Evolutionary conservation across 2,113 vertebrate genomes (phyloP).

Genomic region (Pycnonotus jocosus): DNA sequence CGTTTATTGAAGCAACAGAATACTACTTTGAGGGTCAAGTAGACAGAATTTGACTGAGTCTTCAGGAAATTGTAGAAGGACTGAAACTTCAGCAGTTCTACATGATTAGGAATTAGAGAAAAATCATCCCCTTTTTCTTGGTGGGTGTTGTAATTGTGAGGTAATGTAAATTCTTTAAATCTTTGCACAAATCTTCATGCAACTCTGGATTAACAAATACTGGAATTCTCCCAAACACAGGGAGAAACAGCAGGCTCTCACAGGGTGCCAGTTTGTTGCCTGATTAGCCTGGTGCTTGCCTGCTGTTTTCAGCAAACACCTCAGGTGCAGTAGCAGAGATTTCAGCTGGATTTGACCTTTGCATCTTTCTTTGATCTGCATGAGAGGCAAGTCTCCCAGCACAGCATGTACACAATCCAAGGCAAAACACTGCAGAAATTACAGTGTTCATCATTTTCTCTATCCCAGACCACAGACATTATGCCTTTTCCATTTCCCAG

Average conservation of each 20-base stretch:
- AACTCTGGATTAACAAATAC: background rate
- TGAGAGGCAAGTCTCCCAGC: background rate
- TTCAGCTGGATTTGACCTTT: conserved; percentile 27
- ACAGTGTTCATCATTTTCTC: background rate
- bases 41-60: background rate
- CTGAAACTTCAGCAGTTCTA: background rate
- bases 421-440: background rate
- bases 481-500: background rate
- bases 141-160: background rate
- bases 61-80: background rate
- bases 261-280: background rate
- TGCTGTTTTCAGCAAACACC: background rate
- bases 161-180: background rate
- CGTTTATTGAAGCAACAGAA: background rate
- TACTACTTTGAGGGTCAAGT: background rate
- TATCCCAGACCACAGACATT: background rate
- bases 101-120: background rate
- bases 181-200: background rate
- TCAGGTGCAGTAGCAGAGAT: background rate
- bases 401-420: background rate
- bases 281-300: background rate
- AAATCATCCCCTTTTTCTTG: background rate
- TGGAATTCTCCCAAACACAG: background rate
- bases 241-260: background rate
- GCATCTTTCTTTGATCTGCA: background rate